Evolutionary conservation across 2,888 invertebrate species (phyloP).

Genomic region (Heliconius ethilla): DNA sequence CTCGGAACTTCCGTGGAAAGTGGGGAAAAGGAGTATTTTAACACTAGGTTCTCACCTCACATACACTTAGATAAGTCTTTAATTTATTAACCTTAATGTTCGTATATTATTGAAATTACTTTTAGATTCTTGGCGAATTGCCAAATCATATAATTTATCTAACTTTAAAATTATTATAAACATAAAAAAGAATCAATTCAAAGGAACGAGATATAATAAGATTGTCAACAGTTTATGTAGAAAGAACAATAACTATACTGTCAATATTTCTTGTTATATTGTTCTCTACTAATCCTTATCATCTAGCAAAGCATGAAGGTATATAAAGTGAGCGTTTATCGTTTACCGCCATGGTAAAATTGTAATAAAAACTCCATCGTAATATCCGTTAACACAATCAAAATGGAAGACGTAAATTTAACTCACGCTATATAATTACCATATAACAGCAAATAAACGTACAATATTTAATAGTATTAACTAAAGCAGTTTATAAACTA

Average conservation of each 20-base stretch:
- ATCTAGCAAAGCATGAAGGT: background rate
- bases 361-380: background rate
- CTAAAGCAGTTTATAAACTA: too few species aligned
- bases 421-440: background rate
- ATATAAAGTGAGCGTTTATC: background rate
- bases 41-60: background rate
- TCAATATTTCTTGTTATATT: background rate
- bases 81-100: too few species aligned
- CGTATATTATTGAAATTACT: too few species aligned
- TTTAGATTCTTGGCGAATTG: too few species aligned
- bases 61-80: too few species aligned
- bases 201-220: background rate
- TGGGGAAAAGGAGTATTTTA: background rate
- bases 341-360: background rate
- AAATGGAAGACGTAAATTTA: background rate
- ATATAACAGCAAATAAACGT: background rate
- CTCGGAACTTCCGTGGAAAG: background rate
- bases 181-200: background rate
- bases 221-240: background rate
- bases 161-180: too few species aligned
- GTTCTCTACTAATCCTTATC: background rate
- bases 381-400: background rate
- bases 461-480: background rate
- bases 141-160: too few species aligned
- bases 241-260: background rate